Conservation (phyloP, 2,797 vertebrate species). For the Chrosomus eos region DNA sequence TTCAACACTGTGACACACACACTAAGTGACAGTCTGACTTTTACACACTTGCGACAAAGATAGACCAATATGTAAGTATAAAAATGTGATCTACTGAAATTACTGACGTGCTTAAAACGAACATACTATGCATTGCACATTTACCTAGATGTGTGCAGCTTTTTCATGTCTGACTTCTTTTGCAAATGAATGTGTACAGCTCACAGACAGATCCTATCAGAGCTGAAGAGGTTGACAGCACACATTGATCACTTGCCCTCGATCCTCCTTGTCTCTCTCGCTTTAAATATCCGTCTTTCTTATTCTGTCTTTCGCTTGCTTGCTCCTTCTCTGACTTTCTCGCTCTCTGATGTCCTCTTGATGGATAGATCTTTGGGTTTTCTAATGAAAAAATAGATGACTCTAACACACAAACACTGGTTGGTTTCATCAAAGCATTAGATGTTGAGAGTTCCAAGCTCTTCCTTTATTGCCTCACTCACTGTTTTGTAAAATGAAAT, state of each 20-base stretch:
- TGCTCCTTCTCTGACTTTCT: conserved; percentile 22
- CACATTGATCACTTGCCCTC: conserved; percentile 63
- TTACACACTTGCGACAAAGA: conserved; percentile 12
- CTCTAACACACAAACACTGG: conserved; percentile 13
- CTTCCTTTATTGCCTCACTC: not conserved
- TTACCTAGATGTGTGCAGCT: conserved; percentile 1
- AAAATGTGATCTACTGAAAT: not conserved
- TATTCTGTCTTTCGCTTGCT: conserved; percentile 23
- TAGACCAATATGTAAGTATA: not conserved
- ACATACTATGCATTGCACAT: not conserved
- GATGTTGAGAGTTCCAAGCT: not conserved
- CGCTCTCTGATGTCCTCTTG: conserved; percentile 30
- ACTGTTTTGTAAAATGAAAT: no score
- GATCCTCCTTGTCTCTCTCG: conserved; percentile 14
- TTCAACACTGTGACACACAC: conserved; percentile 40
- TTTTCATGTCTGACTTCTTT: conserved; percentile 48
- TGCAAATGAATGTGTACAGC: conserved; percentile 70
- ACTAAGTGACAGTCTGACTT: conserved; percentile 23
- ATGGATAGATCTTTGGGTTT: conserved; percentile 48
- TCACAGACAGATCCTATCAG: conserved; percentile 66
- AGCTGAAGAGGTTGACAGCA: conserved; percentile 63
- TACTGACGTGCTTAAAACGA: not conserved
- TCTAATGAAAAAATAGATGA: conserved; percentile 37
- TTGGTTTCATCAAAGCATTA: not conserved
- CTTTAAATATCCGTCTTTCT: conserved; percentile 35